phyloP scores from a whole-genome alignment of 23 tunicate species.

The Botrylloides violaceus region DNA sequence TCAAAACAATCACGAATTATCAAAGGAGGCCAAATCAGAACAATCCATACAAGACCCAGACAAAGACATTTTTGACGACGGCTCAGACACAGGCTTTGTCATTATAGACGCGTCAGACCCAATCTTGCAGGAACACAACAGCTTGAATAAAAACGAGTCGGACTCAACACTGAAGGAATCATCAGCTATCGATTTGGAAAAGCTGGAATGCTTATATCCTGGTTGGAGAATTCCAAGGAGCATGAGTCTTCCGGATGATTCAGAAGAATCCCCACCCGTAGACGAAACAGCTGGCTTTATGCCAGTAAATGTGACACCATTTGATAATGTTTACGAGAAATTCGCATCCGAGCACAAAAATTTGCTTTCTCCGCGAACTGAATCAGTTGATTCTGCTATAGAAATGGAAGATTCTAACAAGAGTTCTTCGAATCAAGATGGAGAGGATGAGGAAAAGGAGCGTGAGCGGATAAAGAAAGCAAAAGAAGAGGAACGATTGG shows the following conservation, averaged over 20 bases:
- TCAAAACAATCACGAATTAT: not conserved
- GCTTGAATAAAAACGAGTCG: no score
- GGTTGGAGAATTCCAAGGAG: constrained; percentile 71
- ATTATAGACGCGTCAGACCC: no score
- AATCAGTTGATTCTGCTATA: constrained; percentile 19
- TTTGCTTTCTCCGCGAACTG: constrained; percentile 4
- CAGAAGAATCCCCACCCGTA: not conserved
- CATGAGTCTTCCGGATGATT: constrained; percentile 16
- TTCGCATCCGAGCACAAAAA: constrained; percentile 16
- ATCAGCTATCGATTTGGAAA: constrained; percentile 60
- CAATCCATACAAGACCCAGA: constrained; percentile 4
- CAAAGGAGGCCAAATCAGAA: not conserved
- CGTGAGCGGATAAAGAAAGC: constrained; percentile 13
- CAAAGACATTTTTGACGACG: not conserved
- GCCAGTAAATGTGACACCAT: constrained; percentile 16
- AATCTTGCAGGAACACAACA: no score
- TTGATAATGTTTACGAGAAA: constrained; percentile 9
- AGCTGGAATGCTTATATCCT: constrained; percentile 64
- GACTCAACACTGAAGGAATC: not conserved
- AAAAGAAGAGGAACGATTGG: constrained; percentile 46
- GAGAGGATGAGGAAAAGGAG: not conserved
- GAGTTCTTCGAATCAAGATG: not conserved
- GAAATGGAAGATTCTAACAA: constrained; percentile 7
- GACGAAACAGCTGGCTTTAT: not conserved
- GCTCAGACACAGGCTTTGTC: not conserved